Evolutionary conservation across 1,140 invertebrate species (phyloP).

Genomic region (Drosophila busckii): DNA sequence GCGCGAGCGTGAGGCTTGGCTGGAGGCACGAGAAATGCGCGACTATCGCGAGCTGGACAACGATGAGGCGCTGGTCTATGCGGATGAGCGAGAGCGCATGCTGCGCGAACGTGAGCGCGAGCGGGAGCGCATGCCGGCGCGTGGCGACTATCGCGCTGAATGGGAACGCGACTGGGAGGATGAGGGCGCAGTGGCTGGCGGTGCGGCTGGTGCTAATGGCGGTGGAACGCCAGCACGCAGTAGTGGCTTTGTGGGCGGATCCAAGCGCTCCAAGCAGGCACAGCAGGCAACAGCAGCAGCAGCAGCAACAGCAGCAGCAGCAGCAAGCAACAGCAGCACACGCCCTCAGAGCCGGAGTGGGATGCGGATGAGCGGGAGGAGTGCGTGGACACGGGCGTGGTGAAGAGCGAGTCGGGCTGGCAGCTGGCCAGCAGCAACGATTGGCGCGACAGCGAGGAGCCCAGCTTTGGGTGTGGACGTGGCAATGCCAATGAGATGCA

Average conservation of each 20-base stretch:
- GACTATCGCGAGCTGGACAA: constrained; percentile 65
- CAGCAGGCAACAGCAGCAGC: constrained; percentile 22
- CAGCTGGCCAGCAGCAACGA: constrained; percentile 52
- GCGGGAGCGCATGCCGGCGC: constrained; percentile 46
- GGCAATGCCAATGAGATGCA: background rate
- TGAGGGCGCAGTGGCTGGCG: constrained; percentile 25
- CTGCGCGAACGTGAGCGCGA: constrained; percentile 56
- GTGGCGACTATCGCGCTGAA: constrained; percentile 56
- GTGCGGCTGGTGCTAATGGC: constrained; percentile 22
- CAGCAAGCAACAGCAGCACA: constrained; percentile 53
- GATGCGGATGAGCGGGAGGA: constrained; percentile 66
- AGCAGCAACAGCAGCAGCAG: constrained; percentile 39
- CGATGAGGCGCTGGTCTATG: constrained; percentile 57
- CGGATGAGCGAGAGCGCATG: constrained; percentile 53
- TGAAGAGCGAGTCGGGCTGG: constrained; percentile 62
- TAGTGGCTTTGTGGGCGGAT: constrained; percentile 61
- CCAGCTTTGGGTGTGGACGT: constrained; percentile 23
- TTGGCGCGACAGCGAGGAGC: constrained; percentile 64
- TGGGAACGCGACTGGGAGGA: constrained; percentile 74
- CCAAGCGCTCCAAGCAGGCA: constrained; percentile 49
- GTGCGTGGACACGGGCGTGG: constrained; percentile 13
- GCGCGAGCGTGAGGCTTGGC: constrained; percentile 64
- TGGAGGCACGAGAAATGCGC: constrained; percentile 54
- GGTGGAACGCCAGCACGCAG: constrained; percentile 31
- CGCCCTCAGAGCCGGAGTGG: constrained; percentile 70